Percentiles rank a stretch among this genome's conserved stretches.
phyloP scores from a whole-genome alignment of 2,797 vertebrate species.

The Lithobates pipiens region DNA sequence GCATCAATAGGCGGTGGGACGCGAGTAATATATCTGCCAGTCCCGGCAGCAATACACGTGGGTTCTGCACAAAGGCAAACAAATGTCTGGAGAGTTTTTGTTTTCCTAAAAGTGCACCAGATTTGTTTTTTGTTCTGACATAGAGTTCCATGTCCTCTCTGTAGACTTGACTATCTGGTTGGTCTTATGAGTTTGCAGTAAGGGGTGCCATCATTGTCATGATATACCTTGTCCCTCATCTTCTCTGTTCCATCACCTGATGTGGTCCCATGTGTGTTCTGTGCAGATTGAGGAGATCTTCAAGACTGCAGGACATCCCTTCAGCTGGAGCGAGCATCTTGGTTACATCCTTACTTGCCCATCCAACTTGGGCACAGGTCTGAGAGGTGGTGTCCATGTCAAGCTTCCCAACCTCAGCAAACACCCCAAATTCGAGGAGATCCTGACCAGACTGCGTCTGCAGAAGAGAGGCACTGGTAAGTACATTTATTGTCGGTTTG shows the following conservation, averaged over 20 bases:
- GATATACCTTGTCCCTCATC: too few species aligned
- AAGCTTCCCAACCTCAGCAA: constrained; percentile 84
- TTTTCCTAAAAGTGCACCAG: too few species aligned
- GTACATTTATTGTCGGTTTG: background rate
- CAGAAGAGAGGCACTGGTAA: constrained; percentile 88
- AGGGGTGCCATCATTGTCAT: too few species aligned
- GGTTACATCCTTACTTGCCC: constrained; percentile 87
- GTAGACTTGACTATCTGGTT: too few species aligned
- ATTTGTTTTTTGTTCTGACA: too few species aligned
- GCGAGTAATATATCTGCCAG: too few species aligned
- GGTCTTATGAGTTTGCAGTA: too few species aligned
- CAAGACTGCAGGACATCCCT: constrained; percentile 83
- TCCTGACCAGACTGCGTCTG: constrained; percentile 83
- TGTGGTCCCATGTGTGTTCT: background rate
- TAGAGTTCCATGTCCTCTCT: background rate
- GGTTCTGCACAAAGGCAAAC: too few species aligned
- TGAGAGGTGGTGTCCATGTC: constrained; percentile 85
- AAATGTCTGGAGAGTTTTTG: too few species aligned
- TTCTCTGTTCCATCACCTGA: too few species aligned
- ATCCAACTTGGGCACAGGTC: constrained; percentile 85
- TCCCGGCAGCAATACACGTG: too few species aligned
- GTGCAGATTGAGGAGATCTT: constrained; percentile 86
- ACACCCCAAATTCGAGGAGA: constrained; percentile 85
- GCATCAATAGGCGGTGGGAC: too few species aligned
- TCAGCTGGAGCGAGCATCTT: constrained; percentile 87